Evolutionary conservation across 2,797 vertebrate species (phyloP).

Genomic region (Sebastes itinus): DNA sequence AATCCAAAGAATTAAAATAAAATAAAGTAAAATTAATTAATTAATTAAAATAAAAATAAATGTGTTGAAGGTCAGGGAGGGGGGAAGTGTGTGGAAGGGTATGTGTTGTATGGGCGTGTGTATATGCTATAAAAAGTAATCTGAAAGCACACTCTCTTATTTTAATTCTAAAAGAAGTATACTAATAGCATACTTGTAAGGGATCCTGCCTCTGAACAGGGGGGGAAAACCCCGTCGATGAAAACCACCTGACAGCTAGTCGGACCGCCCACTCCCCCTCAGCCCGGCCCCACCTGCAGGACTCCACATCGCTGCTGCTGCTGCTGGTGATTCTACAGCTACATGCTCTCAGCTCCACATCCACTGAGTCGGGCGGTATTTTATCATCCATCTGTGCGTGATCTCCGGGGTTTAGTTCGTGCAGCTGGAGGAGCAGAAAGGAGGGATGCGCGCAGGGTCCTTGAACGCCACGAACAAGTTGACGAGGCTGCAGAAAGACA

Average conservation of each 20-base stretch:
- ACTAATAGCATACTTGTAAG: too few species aligned
- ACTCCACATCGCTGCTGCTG: background rate
- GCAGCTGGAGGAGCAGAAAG: background rate
- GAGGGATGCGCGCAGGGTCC: conserved; percentile 33
- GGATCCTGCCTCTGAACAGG: background rate
- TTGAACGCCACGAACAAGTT: conserved; percentile 44
- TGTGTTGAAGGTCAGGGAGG: too few species aligned
- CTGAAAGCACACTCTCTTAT: too few species aligned
- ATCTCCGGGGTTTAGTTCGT: background rate
- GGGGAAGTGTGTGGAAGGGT: too few species aligned
- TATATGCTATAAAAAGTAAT: too few species aligned
- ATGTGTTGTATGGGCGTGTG: too few species aligned
- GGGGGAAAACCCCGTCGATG: background rate
- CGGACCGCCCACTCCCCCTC: conserved; percentile 20
- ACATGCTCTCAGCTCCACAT: background rate
- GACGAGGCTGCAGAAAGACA: background rate
- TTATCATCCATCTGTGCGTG: background rate
- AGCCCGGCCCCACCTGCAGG: conserved; percentile 17
- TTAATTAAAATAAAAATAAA: too few species aligned
- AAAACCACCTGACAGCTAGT: conserved; percentile 15
- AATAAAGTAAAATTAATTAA: too few species aligned
- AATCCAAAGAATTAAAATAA: too few species aligned
- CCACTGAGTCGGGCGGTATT: background rate
- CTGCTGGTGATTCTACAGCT: background rate
- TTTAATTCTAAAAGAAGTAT: too few species aligned